These are phyloP conservation scores for Aphrocallistes beatrix DNA, from an alignment of 37 sponge, comb jelly and placozoan species.

Conservation along the genomic window DNA sequence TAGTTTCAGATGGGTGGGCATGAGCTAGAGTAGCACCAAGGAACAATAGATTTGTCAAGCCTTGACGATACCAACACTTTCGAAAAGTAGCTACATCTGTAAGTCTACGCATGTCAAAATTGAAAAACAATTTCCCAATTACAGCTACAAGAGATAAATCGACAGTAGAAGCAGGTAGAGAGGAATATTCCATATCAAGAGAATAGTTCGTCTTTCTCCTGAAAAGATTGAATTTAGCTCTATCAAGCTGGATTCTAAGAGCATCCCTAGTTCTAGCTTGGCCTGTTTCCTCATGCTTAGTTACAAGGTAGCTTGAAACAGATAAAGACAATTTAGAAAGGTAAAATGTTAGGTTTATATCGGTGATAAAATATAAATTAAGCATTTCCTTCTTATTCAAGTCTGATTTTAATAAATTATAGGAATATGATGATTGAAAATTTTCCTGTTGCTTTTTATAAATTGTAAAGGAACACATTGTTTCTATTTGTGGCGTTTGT, in stretches of 20 bases:
- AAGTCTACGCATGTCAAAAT: constrained; percentile 63
- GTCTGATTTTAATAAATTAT: background rate
- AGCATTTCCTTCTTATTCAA: background rate
- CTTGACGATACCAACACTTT: constrained; percentile 67
- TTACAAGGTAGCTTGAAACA: background rate
- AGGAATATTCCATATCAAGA: background rate
- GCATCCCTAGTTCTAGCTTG: background rate
- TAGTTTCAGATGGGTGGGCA: background rate
- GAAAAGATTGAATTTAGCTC: constrained; percentile 3
- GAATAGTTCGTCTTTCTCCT: background rate
- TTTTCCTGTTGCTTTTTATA: constrained; percentile 28
- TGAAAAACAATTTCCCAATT: constrained; percentile 56
- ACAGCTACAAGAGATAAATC: constrained; percentile 30
- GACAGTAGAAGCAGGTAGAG: background rate
- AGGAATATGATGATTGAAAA: background rate
- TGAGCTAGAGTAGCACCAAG: constrained; percentile 30
- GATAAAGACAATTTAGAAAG: background rate
- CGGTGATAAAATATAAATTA: background rate
- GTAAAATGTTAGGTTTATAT: background rate
- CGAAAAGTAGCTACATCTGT: constrained; percentile 71
- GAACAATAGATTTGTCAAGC: constrained; percentile 52
- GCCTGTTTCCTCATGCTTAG: background rate
- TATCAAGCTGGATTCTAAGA: background rate
- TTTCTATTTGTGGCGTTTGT: constrained; percentile 53
- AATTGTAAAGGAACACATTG: constrained; percentile 58